Conservation (phyloP, 2,888 invertebrate species). For the Pterostichus niger region DNA sequence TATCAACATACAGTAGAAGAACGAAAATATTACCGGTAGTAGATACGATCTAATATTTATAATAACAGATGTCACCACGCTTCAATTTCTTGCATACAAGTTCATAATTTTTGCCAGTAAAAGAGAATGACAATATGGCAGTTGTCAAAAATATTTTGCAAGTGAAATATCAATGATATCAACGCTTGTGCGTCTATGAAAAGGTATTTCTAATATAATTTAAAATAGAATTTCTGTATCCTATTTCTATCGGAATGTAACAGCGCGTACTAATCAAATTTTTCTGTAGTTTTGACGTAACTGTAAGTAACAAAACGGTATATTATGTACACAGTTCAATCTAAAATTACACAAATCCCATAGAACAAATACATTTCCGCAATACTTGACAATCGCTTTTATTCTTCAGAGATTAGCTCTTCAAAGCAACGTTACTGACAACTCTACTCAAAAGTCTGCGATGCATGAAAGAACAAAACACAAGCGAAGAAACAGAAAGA, state of each 20-base stretch:
- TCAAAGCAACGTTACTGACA: constrained; percentile 49
- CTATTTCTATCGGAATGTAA: background rate
- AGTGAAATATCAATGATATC: too few relatives aligned
- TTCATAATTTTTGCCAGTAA: too few relatives aligned
- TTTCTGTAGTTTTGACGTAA: constrained; percentile 10
- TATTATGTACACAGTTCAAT: constrained; percentile 47
- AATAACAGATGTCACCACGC: too few relatives aligned
- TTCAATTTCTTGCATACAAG: too few relatives aligned
- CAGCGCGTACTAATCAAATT: background rate
- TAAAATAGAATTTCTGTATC: too few relatives aligned
- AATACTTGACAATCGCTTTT: constrained; percentile 50
- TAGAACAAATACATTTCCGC: constrained; percentile 54
- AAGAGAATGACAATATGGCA: too few relatives aligned
- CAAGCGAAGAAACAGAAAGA: background rate
- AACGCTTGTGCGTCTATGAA: too few relatives aligned
- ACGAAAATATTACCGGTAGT: too few relatives aligned
- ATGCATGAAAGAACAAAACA: constrained; percentile 39
- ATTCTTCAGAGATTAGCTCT: constrained; percentile 46
- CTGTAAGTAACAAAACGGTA: constrained; percentile 41
- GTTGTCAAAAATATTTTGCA: too few relatives aligned
- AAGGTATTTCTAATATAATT: too few relatives aligned
- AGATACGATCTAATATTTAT: too few relatives aligned
- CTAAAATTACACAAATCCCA: constrained; percentile 52
- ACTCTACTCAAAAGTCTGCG: constrained; percentile 34
- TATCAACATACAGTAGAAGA: too few relatives aligned